These are phyloP conservation scores for Brenthis daphne DNA, from an alignment of 2,888 invertebrate genomes.

Conservation along the genomic window DNA sequence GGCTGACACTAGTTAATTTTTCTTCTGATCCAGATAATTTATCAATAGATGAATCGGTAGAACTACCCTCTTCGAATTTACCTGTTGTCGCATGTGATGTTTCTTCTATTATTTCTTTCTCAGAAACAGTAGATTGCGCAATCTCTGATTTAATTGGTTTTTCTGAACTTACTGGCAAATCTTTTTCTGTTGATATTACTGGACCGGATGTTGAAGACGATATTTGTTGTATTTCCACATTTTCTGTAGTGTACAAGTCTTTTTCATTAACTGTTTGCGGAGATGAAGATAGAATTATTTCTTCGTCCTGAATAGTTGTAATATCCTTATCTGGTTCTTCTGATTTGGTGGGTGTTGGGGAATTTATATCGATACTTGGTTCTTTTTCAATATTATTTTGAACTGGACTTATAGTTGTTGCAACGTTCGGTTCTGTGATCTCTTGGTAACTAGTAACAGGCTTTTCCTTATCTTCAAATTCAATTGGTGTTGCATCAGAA, in stretches of 20 bases:
- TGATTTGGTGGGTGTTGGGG: conserved; percentile 1
- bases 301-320: conserved; percentile 17
- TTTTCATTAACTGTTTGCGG: conserved; percentile 30
- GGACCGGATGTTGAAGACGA: conserved; percentile 36
- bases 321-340: conserved; percentile 17
- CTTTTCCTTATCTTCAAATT: conserved; percentile 22
- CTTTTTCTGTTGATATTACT: conserved; percentile 35
- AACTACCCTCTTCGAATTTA: conserved; percentile 38
- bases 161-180: conserved; percentile 23
- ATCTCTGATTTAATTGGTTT: conserved; percentile 17
- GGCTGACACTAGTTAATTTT: conserved; percentile 47
- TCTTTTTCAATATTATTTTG: conserved; percentile 12
- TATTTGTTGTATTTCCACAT: conserved; percentile 32
- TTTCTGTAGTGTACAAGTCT: conserved; percentile 25
- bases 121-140: conserved; percentile 15
- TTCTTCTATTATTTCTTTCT: conserved; percentile 35
- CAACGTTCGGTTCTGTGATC: conserved; percentile 2
- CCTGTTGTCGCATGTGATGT: conserved; percentile 23
- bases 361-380: conserved; percentile 13
- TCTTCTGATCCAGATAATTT: conserved; percentile 55
- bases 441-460: conserved; percentile 13
- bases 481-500: conserved; percentile 29
- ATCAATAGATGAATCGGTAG: conserved; percentile 46
- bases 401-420: conserved; percentile 17
- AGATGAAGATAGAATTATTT: conserved; percentile 31